phyloP scores from a whole-genome alignment of 2,113 vertebrate species.

The Mustelus asterias region DNA sequence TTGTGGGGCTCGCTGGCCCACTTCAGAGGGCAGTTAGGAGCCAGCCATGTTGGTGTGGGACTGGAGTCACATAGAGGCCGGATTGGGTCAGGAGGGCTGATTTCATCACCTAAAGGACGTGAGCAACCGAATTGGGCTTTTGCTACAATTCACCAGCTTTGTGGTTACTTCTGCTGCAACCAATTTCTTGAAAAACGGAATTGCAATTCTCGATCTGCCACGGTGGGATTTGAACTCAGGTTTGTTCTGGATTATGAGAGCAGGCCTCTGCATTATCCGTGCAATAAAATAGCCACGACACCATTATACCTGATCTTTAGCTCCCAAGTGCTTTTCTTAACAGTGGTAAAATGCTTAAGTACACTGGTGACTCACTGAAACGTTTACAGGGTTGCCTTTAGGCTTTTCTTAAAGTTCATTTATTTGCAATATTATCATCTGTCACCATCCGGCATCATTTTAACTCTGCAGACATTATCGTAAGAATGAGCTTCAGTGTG shows the following conservation, averaged over 20 bases:
- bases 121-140: not conserved
- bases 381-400: not conserved
- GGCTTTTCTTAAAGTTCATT: not conserved
- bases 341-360: not conserved
- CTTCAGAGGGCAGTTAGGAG: not conserved
- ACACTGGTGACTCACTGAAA: not conserved
- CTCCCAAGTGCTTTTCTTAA: not conserved
- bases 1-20: too few relatives aligned
- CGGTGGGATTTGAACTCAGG: not conserved
- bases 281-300: too few relatives aligned
- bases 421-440: not conserved
- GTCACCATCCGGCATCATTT: not conserved
- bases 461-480: not conserved
- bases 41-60: not conserved
- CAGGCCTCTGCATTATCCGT: not conserved
- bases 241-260: not conserved
- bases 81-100: not conserved
- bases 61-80: not conserved
- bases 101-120: not conserved
- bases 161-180: too few relatives aligned
- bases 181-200: not conserved
- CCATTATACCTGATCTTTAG: not conserved
- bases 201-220: not conserved
- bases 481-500: not conserved
- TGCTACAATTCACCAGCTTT: not conserved